Evolutionary conservation across 2,113 vertebrate genomes (phyloP), one percentile per base, ranked within the genome.

Genomic region (Hippocampus mohnikei): DNA sequence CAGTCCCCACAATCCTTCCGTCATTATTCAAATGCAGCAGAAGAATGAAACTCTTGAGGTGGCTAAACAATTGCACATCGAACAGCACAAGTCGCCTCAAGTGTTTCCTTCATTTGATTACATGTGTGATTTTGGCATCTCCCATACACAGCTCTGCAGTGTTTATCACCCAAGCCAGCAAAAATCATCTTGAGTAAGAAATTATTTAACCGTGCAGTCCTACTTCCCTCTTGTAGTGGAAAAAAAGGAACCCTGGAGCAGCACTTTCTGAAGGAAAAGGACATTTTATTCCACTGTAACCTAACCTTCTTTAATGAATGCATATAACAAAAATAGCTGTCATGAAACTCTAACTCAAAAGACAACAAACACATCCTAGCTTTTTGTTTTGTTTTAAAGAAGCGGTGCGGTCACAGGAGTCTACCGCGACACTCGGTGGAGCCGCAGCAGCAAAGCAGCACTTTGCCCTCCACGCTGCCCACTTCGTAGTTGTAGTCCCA

Each of bases 401-500:
- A 41, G 61, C 10, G 42, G 13, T 10, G 42, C 11, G 42, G 37
- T 90, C 71, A 98, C 33, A 99, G 91, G 65, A 99, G 92, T 0
- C 96, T 88, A 13, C 97, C 96, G 20, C 97, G 84, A 86, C 97
- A 98, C 76, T 98, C 96, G 0, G 96, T 95, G 73, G 97, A 97
- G 9, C 96, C 96, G 0, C 97, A 99, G 90, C 96, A 99, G 88
- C 97, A 99, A n/a, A 99, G 93, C 64, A 99, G 93, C 82, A 98
- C 95, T 70, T 99, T 99, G 58, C 97, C 96, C 76, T 98, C 96
- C 87, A 99, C 97, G 0, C 97, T 99, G 76, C 97, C 96, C 2
- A 98, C 96, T 79, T 99, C 97, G 0, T 99, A 99, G 91, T 98
- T 99, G 81, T 99, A 99, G 85, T 99, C 97, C 97, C 97, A 98